Base-by-base conservation (phyloP, 2,888 invertebrate species). In the Digitonthophagus gazella region DNA sequence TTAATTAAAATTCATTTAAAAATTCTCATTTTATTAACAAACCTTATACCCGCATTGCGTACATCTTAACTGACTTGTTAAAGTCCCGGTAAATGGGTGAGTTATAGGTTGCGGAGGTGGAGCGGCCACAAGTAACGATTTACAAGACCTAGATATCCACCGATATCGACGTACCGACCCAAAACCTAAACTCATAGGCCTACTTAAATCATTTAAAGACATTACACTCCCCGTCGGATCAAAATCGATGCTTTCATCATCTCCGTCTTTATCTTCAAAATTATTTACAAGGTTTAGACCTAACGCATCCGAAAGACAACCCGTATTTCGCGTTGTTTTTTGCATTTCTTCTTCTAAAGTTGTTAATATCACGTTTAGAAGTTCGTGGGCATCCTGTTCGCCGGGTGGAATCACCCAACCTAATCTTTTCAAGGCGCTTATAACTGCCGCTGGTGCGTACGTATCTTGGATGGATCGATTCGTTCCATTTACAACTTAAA, bases 351-450 rank as follows among this genome's bases (percentile, higher is more conserved):
- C 94, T 79, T 96, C 96, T 64, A 97, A 84, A 11, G 96, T 95
- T n/a, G 93, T 90, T 5, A 96, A 85, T 75, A 98, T 84, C 5
- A 96, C 92, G 81, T 96, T 95, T 76, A 97, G 90, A 66, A 98
- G 83, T 83, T 98, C 97, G 80, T 97, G 97, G 0, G 96, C 94
- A 83, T 98, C 98, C 82, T 97, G 93, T 84, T 97, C 95, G 73
- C 95, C 95, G 16, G 91, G 88, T 0, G 95, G 91, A 74, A 97
- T 93, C 63, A 92, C 91, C 96, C 96, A 97, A 14, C 93, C 91
- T 0, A 93, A 86, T 1, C 89, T 85, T 16, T 91, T 85, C 3
- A 97, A 84, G 0, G 93, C 91, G 71, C 91, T 88, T 72, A 95
- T 86, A 8, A 95, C 90, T 0, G 87, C 87, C 3, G 85, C 86